phyloP scores from a whole-genome alignment of 2,797 vertebrate species.

The Falco novaeseelandiae region DNA sequence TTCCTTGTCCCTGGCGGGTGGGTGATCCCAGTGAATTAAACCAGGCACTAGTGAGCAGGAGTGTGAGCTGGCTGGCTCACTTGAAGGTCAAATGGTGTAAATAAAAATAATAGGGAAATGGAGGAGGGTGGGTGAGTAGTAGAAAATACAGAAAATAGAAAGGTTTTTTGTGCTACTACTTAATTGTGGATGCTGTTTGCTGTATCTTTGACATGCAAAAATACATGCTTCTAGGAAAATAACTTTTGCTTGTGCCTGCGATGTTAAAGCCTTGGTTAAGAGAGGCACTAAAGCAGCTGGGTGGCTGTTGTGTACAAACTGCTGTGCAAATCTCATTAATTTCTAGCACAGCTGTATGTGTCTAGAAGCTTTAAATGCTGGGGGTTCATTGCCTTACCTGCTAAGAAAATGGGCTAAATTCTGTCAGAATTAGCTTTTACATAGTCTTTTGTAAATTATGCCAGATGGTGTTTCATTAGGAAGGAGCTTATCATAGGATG shows the following conservation, averaged over 20 bases:
- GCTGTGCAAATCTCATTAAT: neutral
- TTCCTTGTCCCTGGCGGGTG: rapidly evolving
- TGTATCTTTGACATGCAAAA: neutral
- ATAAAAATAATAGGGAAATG: neutral
- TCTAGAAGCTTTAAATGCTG: neutral
- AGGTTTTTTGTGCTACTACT: neutral
- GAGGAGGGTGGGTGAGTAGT: neutral
- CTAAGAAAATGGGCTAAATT: neutral
- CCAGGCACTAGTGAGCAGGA: neutral
- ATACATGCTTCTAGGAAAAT: rapidly evolving
- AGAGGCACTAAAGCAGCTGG: neutral
- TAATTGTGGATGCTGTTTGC: neutral
- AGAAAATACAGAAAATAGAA: neutral
- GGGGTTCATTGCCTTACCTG: neutral
- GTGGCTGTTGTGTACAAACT: neutral
- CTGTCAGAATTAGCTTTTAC: neutral
- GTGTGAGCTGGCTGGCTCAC: neutral
- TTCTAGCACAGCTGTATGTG: neutral
- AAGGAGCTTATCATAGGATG: neutral
- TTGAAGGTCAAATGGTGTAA: neutral
- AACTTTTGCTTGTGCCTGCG: neutral
- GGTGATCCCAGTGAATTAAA: neutral
- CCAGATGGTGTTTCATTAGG: neutral
- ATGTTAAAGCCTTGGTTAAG: neutral
- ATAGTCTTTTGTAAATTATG: neutral